Evolutionary conservation across 2,797 vertebrate species (phyloP), one percentile per base, ranked within the genome.

Genomic region (Schizopygopsis malacanthus): DNA sequence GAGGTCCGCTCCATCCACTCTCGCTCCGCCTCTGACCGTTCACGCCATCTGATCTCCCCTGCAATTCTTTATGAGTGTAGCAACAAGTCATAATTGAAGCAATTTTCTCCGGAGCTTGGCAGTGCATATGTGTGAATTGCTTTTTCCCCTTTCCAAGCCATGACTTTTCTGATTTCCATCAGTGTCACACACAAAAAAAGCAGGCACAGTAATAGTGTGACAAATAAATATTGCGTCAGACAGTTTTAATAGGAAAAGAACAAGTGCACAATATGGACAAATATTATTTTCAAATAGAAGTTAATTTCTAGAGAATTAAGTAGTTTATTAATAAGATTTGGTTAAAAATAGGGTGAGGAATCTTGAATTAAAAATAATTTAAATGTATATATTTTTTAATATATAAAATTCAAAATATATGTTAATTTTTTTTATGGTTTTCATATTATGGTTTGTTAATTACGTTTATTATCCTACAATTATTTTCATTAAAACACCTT

Each of bases 1-100:
- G 92, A 97, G 97, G 81, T 61, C 90, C 16, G 20, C 39, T 59
- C 37, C 4, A 92, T 91, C 92, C 93, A 0, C 92, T 89, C 82
- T 22, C 33, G 3, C 61, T 54, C 61, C 6, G 9, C 33, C 25
- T 45, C 65, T 70, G 45, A 63, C n/a, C 4, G 28, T 54, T 76
- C 54, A n/a, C 2, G 16, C 15, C 20, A 2, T 28, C 73, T 54
- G 82, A 67, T 84, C 72, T 56, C 47, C 47, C 43, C 76, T 81
- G 13, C 13, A 69, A 65, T 84, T 82, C 56, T 70, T 71, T 61
- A 73, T 67, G 67, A 76, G 45, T 70, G 45, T 63, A 81, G 71
- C 81, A 83, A 83, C 81, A 86, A 72, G 43, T 77, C 52, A 52
- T 81, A 81, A 81, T 28, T 71, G 81, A 77, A 56, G 59, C 52